phyloP scores from a whole-genome alignment of 2,888 invertebrate species.

The Panopea generosa region DNA sequence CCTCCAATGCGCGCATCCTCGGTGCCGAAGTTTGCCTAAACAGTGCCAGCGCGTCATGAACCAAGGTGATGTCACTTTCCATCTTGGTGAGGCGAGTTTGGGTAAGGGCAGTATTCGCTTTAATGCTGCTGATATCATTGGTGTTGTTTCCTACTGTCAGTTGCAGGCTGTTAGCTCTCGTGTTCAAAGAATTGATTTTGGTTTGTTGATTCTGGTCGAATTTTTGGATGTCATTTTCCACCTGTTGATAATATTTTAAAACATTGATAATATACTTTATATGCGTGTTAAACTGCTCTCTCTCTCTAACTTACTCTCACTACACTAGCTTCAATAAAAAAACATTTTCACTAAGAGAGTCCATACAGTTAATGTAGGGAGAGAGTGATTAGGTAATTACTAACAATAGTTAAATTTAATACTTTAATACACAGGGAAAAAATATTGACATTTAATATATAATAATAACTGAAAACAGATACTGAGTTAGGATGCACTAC shows the following conservation, averaged over 20 bases:
- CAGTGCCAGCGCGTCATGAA: constrained; percentile 52
- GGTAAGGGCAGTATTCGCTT: constrained; percentile 18
- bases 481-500: too few species aligned
- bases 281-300: too few species aligned
- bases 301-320: too few species aligned
- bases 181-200: constrained; percentile 31
- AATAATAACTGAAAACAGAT: too few species aligned
- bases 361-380: too few species aligned
- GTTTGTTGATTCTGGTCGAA: constrained; percentile 48
- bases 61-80: constrained; percentile 32
- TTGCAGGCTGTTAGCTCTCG: constrained; percentile 30
- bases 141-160: constrained; percentile 36
- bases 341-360: too few species aligned
- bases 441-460: too few species aligned
- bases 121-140: constrained; percentile 32
- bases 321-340: too few species aligned
- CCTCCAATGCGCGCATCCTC: constrained; percentile 23
- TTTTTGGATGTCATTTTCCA: constrained; percentile 34
- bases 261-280: not conserved
- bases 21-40: constrained; percentile 36
- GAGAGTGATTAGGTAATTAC: too few species aligned
- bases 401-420: too few species aligned
- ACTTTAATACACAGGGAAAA: too few species aligned
- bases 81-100: constrained; percentile 33
- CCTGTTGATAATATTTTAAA: constrained; percentile 23